These are phyloP conservation scores for Trididemnum clinides DNA, from an alignment of 23 tunicate genomes.

Conservation along the genomic window DNA sequence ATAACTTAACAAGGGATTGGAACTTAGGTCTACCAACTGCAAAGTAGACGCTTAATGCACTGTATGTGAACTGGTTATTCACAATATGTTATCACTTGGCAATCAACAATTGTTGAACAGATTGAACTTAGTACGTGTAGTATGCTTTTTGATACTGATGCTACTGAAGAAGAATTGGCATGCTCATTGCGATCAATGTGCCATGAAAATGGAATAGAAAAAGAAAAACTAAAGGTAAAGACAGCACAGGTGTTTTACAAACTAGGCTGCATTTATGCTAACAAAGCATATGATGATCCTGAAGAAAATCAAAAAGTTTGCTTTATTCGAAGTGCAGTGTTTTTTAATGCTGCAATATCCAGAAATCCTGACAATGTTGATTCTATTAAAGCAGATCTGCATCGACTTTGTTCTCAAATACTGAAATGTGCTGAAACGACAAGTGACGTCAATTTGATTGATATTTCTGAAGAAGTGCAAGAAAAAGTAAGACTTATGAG, in stretches of 20 bases:
- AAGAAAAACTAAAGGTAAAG: background rate
- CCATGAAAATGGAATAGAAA: background rate
- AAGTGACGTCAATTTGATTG: background rate
- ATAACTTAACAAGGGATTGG: too few relatives aligned
- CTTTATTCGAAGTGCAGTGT: slow-evolving; percentile 30
- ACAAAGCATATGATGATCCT: background rate
- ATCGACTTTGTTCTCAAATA: background rate
- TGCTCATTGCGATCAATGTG: background rate
- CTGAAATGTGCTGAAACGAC: background rate
- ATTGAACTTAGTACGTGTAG: background rate
- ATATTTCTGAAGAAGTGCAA: background rate
- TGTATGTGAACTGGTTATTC: too few relatives aligned
- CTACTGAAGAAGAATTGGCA: background rate
- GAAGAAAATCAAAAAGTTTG: slow-evolving; percentile 5
- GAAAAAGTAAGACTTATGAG: background rate
- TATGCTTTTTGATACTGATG: background rate
- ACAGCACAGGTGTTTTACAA: background rate
- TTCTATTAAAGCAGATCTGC: background rate
- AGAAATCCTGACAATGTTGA: slow-evolving; percentile 19
- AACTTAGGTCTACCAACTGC: too few relatives aligned
- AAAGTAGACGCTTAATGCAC: too few relatives aligned
- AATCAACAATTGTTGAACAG: too few relatives aligned
- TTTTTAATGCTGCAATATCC: slow-evolving; percentile 34
- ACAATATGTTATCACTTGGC: too few relatives aligned
- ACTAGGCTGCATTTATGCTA: background rate